Evolutionary conservation across 2,113 vertebrate genomes (phyloP).

Genomic region (Rhinolophus ferrumequinum): DNA sequence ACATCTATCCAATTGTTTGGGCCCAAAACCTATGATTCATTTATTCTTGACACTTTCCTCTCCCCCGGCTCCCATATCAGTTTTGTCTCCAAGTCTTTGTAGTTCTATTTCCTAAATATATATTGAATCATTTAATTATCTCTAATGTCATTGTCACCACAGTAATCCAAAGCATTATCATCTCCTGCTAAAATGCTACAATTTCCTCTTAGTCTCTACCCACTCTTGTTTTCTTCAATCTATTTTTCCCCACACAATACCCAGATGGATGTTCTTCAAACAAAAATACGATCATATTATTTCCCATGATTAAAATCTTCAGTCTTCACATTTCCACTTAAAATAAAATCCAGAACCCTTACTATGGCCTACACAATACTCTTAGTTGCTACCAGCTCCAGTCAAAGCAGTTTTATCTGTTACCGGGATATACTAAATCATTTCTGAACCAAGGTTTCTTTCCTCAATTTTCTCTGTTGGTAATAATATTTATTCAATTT

Average conservation of each 20-base stretch:
- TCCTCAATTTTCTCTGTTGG: background rate
- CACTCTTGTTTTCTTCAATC: background rate
- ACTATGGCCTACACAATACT: background rate
- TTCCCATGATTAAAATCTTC: background rate
- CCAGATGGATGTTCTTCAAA: background rate
- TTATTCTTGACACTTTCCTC: background rate
- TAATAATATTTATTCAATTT: background rate
- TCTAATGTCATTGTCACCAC: background rate
- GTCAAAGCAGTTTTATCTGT: background rate
- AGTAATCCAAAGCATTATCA: background rate
- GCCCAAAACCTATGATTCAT: background rate
- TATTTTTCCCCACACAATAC: background rate
- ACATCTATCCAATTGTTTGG: background rate
- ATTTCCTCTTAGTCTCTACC: background rate
- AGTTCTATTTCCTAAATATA: background rate
- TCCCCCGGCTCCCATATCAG: background rate
- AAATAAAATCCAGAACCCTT: background rate
- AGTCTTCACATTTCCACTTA: background rate
- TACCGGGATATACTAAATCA: background rate
- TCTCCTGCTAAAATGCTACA: background rate
- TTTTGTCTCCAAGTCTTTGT: background rate
- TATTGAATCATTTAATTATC: background rate
- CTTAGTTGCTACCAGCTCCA: background rate
- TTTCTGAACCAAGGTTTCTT: background rate
- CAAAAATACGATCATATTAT: background rate